Base-by-base conservation (phyloP, 2,797 vertebrate species). In the Molossus molossus region DNA sequence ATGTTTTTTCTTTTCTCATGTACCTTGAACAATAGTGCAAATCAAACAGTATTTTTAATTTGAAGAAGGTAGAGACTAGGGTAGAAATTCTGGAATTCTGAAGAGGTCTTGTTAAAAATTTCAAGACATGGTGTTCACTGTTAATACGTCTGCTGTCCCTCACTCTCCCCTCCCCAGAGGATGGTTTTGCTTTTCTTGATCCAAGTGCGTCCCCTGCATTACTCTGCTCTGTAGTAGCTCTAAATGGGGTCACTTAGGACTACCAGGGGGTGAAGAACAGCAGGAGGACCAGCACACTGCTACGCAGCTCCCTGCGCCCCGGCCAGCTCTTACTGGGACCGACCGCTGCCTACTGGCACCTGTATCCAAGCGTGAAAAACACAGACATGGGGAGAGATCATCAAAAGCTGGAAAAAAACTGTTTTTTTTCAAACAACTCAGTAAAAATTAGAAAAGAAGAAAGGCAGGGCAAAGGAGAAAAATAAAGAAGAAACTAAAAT, bases 341-440 rank as follows among this genome's bases (percentile, higher is more conserved):
- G 64, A 50, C 70, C 57, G 25, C 7, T 29, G 15, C 11, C 33
- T 48, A 0, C 1, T 25, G 37, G 53, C 33, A 87, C 18, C 27
- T 14, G 14, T 57, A 9, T 5, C 48, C 58, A 33, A 79, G 9
- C 20, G n/a, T 73, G 33, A 75, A 76, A 91, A 93, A 81, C 2
- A 33, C 14, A 77, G n/a, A 77, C 80, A 40, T 77, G 13, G 17
- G 27, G 8, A 1, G 15, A 73, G 17, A 67, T 37, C 29, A 79
- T 27, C 5, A 77, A 67, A 89, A 77, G n/a, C 40, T 45, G 25
- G 1, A 10, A 23, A 55, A 20, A 37, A 29, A 45, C 8, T 25
- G 12, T 29, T 79, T 62, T 79, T 79, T 57, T 58, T 84, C 50
- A 94, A 96, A 82, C 14, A 85, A 50, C 12, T 96, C 17, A 84